Conservation (phyloP, 2,797 vertebrate species). For the Perodicticus potto region DNA sequence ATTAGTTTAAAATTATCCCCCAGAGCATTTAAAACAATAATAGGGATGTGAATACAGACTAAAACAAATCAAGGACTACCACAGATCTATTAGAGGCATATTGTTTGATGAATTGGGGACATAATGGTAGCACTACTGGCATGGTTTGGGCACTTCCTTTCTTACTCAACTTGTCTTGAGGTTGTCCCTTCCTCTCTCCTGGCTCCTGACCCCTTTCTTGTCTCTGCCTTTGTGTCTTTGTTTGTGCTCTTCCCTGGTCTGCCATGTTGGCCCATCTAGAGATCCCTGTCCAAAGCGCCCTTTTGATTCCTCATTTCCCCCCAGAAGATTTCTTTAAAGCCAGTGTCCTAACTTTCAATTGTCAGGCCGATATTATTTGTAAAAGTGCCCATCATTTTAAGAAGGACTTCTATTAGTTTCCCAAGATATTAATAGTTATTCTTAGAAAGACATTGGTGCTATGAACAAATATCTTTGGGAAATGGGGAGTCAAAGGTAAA, state of each 20-base stretch:
- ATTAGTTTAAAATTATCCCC: constrained; percentile 89
- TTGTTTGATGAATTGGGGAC: constrained; percentile 72
- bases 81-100: constrained; percentile 82
- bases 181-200: background rate
- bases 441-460: background rate
- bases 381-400: background rate
- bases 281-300: background rate
- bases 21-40: constrained; percentile 88
- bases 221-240: background rate
- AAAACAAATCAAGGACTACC: constrained; percentile 86
- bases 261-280: background rate
- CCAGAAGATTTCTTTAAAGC: constrained; percentile 25
- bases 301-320: background rate
- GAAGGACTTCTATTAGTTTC: constrained; percentile 17
- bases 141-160: background rate
- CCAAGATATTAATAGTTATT: constrained; percentile 9
- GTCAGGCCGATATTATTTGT: background rate
- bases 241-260: background rate
- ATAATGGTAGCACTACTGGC: background rate
- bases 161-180: background rate
- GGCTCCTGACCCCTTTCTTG: background rate
- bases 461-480: background rate
- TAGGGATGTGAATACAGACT: constrained; percentile 81
- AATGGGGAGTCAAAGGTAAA: constrained; percentile 33
- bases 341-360: background rate